Base-by-base conservation (phyloP, 2,113 vertebrate species). In the Ptyas mucosa region DNA sequence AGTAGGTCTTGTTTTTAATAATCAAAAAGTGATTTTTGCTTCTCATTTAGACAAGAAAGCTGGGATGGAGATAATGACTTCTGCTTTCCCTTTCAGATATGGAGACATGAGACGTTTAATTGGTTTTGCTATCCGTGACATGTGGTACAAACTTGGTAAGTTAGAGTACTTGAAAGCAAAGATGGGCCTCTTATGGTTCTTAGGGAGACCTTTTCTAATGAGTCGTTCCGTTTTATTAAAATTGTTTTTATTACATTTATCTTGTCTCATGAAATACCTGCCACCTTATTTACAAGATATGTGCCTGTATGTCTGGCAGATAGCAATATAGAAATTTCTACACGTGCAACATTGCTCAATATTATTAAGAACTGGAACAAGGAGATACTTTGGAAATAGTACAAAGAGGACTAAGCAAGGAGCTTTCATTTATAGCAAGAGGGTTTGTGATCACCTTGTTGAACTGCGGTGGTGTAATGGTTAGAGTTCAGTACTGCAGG, bases 61-160 rank as follows among this genome's bases (percentile, higher is more conserved):
- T 0, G 46, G 52, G 4, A 85, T 95, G 81, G 94, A 88, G 29
- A 1, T 18, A 85, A 90, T 52, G 0, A 8, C 64, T 89, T 95
- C 24, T 91, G 29, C 93, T 26, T 90, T 94, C 58, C 15, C 57
- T 93, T 29, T 86, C 49, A 98, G 98, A 69, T 99, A 99, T 0
- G 99, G 99, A 92, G 99, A 99, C 94, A 99, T 99, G 99, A 98
- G 99, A 89, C 96, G 98, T 88, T 98, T 99, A 93, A 99, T 99
- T 95, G 99, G 99, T 87, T 99, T 99, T 95, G 98, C 99, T 52
- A 99, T 99, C 93, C 98, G 99, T 26, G 99, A 99, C 94, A 99
- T 99, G 97, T 99, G 99, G 99, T 99, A 99, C 97, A 99, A 99
- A 96, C 98, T 99, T 23, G 99, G 99, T 99, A 97, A 98, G 98